Percentiles rank a stretch among this genome's conserved stretches.
phyloP scores from a whole-genome alignment of 2,797 vertebrate genomes.

The Macrochelys suwanniensis region DNA sequence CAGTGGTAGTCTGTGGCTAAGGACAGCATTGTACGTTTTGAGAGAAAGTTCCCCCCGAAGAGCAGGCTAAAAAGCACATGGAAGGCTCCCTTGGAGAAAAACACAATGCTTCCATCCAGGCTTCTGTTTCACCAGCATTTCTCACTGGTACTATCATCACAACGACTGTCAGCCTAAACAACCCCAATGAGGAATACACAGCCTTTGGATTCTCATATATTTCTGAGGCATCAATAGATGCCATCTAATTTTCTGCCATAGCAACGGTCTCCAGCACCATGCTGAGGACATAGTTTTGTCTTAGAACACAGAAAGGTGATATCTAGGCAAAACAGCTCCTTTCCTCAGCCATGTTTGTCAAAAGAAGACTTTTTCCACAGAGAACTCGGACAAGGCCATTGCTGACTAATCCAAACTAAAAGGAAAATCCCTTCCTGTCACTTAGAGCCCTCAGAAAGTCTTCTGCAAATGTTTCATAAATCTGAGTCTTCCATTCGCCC shows the following conservation, averaged over 20 bases:
- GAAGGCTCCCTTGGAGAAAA: neutral
- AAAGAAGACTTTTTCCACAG: neutral
- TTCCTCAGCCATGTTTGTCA: neutral
- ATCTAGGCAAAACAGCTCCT: neutral
- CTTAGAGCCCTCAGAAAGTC: neutral
- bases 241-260: accelerated
- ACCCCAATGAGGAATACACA: neutral
- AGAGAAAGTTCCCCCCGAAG: neutral
- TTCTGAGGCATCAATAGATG: accelerated
- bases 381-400: neutral
- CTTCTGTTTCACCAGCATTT: neutral
- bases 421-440: neutral
- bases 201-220: accelerated
- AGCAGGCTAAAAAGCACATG: neutral
- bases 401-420: neutral
- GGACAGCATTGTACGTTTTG: slow-evolving; percentile 61
- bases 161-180: neutral
- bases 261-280: neutral
- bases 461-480: neutral
- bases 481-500: neutral
- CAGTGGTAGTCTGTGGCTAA: slow-evolving; percentile 32
- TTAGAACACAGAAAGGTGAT: neutral
- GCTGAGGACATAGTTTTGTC: neutral
- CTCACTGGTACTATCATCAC: neutral
- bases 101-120: neutral